Base-by-base conservation (phyloP, 64 coral and sea anemone genomes). In the Pocillopora damicornis region DNA sequence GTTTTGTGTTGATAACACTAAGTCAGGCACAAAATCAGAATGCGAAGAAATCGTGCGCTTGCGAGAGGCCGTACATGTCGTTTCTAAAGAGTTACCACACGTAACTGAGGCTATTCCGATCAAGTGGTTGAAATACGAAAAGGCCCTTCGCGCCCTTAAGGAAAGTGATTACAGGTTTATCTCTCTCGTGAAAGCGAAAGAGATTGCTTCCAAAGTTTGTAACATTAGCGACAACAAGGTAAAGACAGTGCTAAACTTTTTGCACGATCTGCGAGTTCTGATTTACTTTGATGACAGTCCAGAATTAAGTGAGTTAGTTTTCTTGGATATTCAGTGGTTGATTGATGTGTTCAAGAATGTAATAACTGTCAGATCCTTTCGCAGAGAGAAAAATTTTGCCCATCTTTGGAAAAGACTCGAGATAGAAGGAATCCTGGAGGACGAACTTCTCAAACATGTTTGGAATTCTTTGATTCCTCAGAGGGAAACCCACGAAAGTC, bases 1-100 rank as follows among this genome's bases (percentile, higher is more conserved):
- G 11, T 80, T 80, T 34, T 26, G 57, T 80, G 78, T 80, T n/a
- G 78, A 80, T 57, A 80, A 80, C 78, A 80, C 78, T 18, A 80
- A 80, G 34, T 58, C 78, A 20, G 78, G 78, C 18, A 61, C 15
- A n/a, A 17, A 60, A 62, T 60, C 34, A 14, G 78, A 80, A 60
- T 58, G 61, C 15, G 10, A 20, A 35, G 57, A 80, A 59, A 16
- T 60, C 22, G 59, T 25, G 61, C 78, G 56, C 45, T 34, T 80
- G 20, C 78, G 78, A 35, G 78, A 80, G 30, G 30, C 4, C 26
- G 61, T 80, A 22, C 78, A 37, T 60, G 61, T 1, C 15, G 45
- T 59, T 80, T 15, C 78, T 20, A 58, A 61, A 25, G 57, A 60
- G 20, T 25, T 80, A 60, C 57, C 61, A 16, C 15, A 60, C 34